phyloP scores from a whole-genome alignment of 2,113 vertebrate genomes.

The Paracanthobrama guichenoti region DNA sequence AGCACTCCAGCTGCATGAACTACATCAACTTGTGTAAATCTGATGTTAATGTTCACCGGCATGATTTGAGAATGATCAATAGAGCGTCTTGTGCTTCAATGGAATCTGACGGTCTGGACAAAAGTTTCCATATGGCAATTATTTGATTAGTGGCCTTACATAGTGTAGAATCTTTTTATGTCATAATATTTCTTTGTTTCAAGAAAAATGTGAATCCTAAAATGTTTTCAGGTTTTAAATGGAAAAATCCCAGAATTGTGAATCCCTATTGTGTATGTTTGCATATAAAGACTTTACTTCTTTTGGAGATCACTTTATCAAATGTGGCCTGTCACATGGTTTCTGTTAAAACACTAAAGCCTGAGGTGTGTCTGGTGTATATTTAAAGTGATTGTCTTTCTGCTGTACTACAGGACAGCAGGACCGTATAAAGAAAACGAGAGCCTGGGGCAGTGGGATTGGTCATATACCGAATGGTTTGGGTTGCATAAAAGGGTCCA shows the following conservation, averaged over 20 bases:
- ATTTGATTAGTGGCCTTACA: background rate
- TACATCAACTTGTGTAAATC: background rate
- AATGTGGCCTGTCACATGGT: background rate
- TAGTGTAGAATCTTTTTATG: background rate
- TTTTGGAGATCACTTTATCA: background rate
- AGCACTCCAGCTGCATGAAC: background rate
- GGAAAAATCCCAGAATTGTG: background rate
- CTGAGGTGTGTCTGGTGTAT: background rate
- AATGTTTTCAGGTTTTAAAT: background rate
- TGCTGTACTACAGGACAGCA: background rate
- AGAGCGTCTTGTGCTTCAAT: background rate
- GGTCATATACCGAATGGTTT: background rate
- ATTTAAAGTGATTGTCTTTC: background rate
- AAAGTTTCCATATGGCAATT: background rate
- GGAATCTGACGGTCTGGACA: background rate
- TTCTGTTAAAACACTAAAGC: slow-evolving; percentile 7
- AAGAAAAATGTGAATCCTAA: background rate
- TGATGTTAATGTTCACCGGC: background rate
- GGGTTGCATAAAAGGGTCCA: background rate
- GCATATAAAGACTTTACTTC: background rate
- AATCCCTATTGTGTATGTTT: background rate
- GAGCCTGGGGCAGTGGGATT: background rate
- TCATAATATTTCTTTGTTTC: background rate
- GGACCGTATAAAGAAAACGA: slow-evolving; percentile 3
- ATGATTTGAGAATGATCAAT: too few relatives aligned